A percentile compares a stretch with the other conserved stretches of the same genome.
These are phyloP conservation scores for Centrocercus urophasianus DNA, from an alignment of 2,113 vertebrate species.

Conservation along the genomic window DNA sequence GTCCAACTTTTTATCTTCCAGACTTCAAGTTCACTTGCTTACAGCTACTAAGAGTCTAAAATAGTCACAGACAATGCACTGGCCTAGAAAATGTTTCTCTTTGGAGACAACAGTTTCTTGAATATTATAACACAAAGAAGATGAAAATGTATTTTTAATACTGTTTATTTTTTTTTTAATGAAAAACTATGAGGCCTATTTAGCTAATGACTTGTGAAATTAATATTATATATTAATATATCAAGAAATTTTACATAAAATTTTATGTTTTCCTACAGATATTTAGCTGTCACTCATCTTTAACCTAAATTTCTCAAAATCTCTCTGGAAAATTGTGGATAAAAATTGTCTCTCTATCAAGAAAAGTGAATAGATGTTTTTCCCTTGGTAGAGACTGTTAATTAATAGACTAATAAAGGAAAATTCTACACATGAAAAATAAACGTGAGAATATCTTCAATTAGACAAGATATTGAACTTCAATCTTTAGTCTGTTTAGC, in stretches of 20 bases:
- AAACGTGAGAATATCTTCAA: background rate
- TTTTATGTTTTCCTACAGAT: background rate
- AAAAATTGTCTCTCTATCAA: conserved; percentile 7
- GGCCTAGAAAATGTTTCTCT: background rate
- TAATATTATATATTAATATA: background rate
- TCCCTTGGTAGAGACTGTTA: background rate
- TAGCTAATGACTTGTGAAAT: background rate
- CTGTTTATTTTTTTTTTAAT: background rate
- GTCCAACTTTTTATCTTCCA: background rate
- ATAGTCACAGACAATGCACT: background rate
- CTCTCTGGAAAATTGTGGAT: conserved; percentile 1
- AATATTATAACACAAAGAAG: background rate
- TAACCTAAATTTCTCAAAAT: conserved; percentile 32
- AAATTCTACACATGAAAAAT: conserved; percentile 40
- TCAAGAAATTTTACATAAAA: background rate
- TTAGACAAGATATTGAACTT: background rate
- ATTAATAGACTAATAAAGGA: conserved; percentile 38
- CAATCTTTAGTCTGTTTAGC: background rate
- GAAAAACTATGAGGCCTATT: background rate
- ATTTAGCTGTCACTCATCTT: background rate
- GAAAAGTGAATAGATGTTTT: conserved; percentile 28
- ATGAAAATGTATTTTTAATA: background rate
- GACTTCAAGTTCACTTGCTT: background rate
- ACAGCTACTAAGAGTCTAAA: background rate
- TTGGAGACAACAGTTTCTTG: background rate